Percentiles rank a stretch among this genome's conserved stretches.
These are phyloP conservation scores for cat (Felis catus) DNA, from an alignment of 2,113 vertebrate genomes.

Conservation along the genomic window F.catus_Fca126_mat1.0 CM031415.1:187037001-187037500, in stretches of 20 bases:
- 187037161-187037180: not conserved
- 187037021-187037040: not conserved
- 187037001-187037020: not conserved
- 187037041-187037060: not conserved
- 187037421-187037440: not conserved
- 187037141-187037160: not conserved
- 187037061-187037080: constrained; percentile 5
- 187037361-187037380: not conserved
- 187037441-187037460: not conserved
- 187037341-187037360: constrained; percentile 7
- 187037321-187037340: constrained; percentile 24
- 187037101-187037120: not conserved
- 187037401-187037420: not conserved
- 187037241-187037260: not conserved
- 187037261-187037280: constrained; percentile 13
- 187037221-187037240: constrained; percentile 18
- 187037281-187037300: constrained; percentile 22
- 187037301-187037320: not conserved
- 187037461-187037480: not conserved
- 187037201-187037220: not conserved
- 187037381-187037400: not conserved
- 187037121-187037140: not conserved
- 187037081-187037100: not conserved
- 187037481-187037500: not conserved
- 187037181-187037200: not conserved